A percentile compares a stretch with the other conserved stretches of the same genome.
phyloP scores from a whole-genome alignment of 2,797 vertebrate genomes.

The Hephaestus fuliginosus region DNA sequence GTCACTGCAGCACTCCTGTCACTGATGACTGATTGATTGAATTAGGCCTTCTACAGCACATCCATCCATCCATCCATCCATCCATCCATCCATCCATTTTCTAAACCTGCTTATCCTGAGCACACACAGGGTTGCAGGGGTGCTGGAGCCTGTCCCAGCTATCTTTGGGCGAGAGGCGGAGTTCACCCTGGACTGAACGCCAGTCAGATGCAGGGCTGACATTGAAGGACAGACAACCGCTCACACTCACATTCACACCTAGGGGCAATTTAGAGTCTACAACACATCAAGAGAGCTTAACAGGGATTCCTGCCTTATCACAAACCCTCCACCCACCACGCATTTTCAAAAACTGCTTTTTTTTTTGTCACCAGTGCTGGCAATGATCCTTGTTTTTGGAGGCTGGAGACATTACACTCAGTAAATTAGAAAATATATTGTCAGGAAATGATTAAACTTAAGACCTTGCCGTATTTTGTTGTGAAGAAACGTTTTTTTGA shows the following conservation, averaged over 20 bases:
- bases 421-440: not conserved
- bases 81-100: too few relatives aligned
- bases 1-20: conserved; percentile 12
- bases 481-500: not conserved
- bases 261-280: too few relatives aligned
- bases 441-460: not conserved
- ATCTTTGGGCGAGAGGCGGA: too few relatives aligned
- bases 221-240: too few relatives aligned
- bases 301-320: conserved; percentile 5
- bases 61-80: not conserved
- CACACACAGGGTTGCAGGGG: too few relatives aligned
- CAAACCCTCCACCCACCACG: not conserved
- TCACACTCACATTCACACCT: too few relatives aligned
- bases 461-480: not conserved
- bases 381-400: not conserved
- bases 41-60: conserved; percentile 8
- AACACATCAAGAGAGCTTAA: conserved; percentile 10
- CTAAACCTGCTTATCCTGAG: too few relatives aligned
- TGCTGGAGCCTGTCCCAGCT: too few relatives aligned
- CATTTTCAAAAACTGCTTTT: not conserved
- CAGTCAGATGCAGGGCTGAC: too few relatives aligned
- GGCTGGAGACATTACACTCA: not conserved
- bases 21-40: conserved; percentile 37
- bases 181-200: too few relatives aligned
- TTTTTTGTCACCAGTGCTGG: conserved; percentile 1